A percentile compares a stretch with the other conserved stretches of the same genome.
Conservation (phyloP, 2,113 vertebrate genomes). For the Gobio gobio region DNA sequence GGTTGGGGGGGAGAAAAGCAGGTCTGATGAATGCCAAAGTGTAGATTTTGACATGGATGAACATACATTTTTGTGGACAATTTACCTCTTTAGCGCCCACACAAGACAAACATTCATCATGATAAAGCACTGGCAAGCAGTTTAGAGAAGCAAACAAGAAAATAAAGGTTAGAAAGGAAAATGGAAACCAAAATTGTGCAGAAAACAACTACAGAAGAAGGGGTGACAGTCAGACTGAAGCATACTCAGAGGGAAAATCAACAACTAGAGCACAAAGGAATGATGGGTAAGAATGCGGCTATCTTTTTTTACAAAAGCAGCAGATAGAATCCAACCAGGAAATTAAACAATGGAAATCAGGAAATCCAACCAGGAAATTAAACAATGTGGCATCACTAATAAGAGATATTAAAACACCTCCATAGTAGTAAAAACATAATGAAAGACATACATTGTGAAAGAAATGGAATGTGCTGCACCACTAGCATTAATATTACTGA, state of each 20-base stretch:
- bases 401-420: slow-evolving; percentile 38
- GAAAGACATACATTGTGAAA: slow-evolving; percentile 54
- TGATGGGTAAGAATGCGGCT: neutral
- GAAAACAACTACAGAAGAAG: slow-evolving; percentile 52
- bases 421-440: slow-evolving; percentile 53
- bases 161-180: slow-evolving; percentile 71
- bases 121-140: slow-evolving; percentile 76
- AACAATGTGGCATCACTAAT: slow-evolving; percentile 44
- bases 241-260: slow-evolving; percentile 54
- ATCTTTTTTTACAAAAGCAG: slow-evolving; percentile 4
- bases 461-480: slow-evolving; percentile 62
- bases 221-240: slow-evolving; percentile 60
- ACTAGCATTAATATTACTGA: slow-evolving; percentile 36
- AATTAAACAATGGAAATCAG: slow-evolving; percentile 13
- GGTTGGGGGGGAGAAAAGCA: neutral
- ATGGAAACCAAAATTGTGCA: slow-evolving; percentile 54
- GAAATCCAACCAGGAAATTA: slow-evolving; percentile 15
- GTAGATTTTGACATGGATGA: slow-evolving; percentile 33
- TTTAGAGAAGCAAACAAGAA: slow-evolving; percentile 72
- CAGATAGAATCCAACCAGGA: neutral
- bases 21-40: slow-evolving; percentile 46
- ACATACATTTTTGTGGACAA: slow-evolving; percentile 43
- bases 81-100: slow-evolving; percentile 74
- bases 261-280: slow-evolving; percentile 45
- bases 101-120: slow-evolving; percentile 76